Evolutionary conservation across 2,888 invertebrate genomes (phyloP), one percentile per base, ranked within the genome.

Genomic region (Vesta saturnalis): DNA sequence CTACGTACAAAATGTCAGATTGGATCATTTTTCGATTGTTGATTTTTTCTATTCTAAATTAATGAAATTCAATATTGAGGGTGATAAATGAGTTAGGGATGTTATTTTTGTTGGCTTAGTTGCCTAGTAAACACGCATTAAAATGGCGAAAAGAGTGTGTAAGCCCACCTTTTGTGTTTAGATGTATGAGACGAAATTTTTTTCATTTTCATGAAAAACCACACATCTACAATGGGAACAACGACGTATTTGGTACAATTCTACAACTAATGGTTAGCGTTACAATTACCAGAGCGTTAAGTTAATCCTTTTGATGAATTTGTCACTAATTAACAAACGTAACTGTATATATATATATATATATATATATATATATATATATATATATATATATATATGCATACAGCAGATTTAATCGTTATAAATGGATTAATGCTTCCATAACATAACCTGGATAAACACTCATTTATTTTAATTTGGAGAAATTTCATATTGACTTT

Each of bases 261-360:
- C 39, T 22, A 14, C 18, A 52, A 67, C 10, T 22, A 46, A 61
- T 57, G 61, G 57, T 39, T 62, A 61, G 30, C 54, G 62, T 62
- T 55, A 16, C 52, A 59, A 21, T 66, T 56, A 66, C 23, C 59
- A 55, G 59, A 69, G 69, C 69, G 69, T 69, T 66, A 66, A 66
- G 58, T 66, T 69, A 54, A 66, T 62, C 66, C 66, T 66, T 69
- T 66, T 69, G 62, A 66, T 30, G 66, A 69, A 61, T 61, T 69
- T 59, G 62, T 57, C 58, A 52, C 62, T 69, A 69, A 69, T 69
- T 69, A 65, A 58, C 67, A 62, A 63, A 57, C 35, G 66, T 55
- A 39, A 54, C 55, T 22, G 23, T 23, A 23, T 23, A 23, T 23
- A 23, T 23, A 23, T 23, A 47, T 60, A 59, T 64, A 47, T 59